Evolutionary conservation across 2,888 invertebrate species (phyloP).

Genomic region (Rosalia funebris): DNA sequence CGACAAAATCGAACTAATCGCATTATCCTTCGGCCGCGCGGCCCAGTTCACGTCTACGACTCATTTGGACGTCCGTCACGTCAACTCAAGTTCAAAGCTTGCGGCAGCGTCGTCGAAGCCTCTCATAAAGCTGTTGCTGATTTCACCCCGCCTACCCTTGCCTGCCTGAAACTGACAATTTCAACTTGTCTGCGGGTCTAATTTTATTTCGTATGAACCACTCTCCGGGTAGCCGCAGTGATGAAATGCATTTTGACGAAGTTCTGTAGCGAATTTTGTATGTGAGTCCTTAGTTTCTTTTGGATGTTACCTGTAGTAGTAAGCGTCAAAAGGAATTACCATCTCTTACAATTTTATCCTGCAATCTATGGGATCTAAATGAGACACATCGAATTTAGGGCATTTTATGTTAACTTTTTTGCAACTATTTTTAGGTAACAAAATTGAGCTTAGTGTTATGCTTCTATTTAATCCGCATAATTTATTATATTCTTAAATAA

Average conservation of each 20-base stretch:
- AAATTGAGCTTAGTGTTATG: no score
- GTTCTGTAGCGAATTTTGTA: neutral
- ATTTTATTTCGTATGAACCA: constrained; percentile 19
- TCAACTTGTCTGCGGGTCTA: constrained; percentile 23
- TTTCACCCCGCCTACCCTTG: constrained; percentile 17
- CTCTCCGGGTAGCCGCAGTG: neutral
- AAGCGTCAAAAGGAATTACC: no score
- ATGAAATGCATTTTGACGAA: neutral
- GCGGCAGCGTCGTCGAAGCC: constrained; percentile 5
- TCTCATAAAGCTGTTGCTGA: constrained; percentile 27
- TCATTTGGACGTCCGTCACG: constrained; percentile 26
- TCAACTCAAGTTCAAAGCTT: constrained; percentile 21
- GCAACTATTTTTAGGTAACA: no score
- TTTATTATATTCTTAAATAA: no score
- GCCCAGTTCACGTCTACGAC: constrained; percentile 22
- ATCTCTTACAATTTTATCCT: no score
- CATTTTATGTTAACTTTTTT: no score
- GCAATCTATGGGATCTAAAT: no score
- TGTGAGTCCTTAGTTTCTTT: no score
- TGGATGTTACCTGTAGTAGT: no score
- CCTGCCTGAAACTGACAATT: constrained; percentile 23
- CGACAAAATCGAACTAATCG: constrained; percentile 12
- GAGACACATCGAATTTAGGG: no score
- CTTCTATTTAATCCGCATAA: no score
- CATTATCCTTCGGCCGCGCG: constrained; percentile 7